A percentile compares a stretch with the other conserved stretches of the same genome.
Evolutionary conservation across 2,888 invertebrate genomes (phyloP).

Genomic region (Pseudococcus viburni): DNA sequence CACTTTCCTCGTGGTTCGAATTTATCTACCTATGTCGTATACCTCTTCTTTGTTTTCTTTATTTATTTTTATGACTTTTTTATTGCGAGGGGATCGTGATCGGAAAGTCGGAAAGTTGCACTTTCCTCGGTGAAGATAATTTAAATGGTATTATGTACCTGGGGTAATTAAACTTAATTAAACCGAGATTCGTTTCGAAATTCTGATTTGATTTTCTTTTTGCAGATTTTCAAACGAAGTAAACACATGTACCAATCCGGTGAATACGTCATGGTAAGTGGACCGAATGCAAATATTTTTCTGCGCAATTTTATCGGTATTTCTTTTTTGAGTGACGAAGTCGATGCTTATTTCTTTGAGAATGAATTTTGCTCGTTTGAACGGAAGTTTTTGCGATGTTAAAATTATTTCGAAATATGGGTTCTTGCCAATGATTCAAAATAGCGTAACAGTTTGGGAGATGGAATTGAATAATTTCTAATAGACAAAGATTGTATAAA

Average conservation of each 20-base stretch:
- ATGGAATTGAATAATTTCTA: too few species aligned
- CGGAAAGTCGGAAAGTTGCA: not conserved
- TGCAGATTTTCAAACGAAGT: conserved; percentile 56
- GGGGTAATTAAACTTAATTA: conserved; percentile 2
- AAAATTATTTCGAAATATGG: too few species aligned
- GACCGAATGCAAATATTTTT: not conserved
- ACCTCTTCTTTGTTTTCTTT: not conserved
- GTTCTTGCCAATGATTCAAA: too few species aligned
- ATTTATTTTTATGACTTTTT: not conserved
- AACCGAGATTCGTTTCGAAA: not conserved
- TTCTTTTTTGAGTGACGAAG: not conserved
- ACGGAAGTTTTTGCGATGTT: too few species aligned
- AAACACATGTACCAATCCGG: conserved; percentile 17
- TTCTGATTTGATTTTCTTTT: not conserved
- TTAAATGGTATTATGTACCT: not conserved
- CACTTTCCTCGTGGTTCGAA: not conserved
- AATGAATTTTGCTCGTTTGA: not conserved
- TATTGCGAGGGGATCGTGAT: not conserved
- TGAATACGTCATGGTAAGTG: conserved; percentile 59
- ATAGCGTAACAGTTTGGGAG: too few species aligned
- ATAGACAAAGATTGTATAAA: too few species aligned
- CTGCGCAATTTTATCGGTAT: not conserved
- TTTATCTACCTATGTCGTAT: not conserved
- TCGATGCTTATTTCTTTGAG: not conserved
- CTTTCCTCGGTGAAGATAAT: not conserved